phyloP scores from a whole-genome alignment of 2,113 vertebrate genomes.

The Thomomys bottae region DNA sequence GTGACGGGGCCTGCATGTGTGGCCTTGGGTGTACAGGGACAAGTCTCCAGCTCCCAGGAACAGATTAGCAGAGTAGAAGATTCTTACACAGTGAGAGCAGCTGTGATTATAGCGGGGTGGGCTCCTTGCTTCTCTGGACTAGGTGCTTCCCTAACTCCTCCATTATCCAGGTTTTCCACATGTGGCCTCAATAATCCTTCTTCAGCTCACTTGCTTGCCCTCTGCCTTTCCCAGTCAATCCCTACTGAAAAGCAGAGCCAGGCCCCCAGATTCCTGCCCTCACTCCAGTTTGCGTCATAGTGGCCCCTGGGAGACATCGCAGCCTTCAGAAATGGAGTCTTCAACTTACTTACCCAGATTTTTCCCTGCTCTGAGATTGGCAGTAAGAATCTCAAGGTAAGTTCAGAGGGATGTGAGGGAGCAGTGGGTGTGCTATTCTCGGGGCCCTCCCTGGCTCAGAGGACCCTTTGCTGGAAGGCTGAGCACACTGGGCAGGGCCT shows the following conservation, averaged over 20 bases:
- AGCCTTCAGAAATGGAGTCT: neutral
- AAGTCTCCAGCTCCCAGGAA: neutral
- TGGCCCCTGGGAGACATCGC: neutral
- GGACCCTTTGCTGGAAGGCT: neutral
- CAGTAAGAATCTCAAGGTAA: neutral
- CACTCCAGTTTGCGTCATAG: neutral
- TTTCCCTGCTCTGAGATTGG: neutral
- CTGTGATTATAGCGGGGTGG: neutral
- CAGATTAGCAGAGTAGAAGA: neutral
- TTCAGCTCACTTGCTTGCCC: neutral
- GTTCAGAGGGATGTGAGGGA: neutral
- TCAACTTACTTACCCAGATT: neutral
- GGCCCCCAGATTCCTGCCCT: rapidly evolving
- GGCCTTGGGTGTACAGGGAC: neutral
- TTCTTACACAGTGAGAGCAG: neutral
- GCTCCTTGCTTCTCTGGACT: neutral
- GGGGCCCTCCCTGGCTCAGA: neutral
- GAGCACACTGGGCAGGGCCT: neutral
- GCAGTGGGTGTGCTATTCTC: neutral
- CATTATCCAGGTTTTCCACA: neutral
- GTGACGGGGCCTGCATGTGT: too few species aligned
- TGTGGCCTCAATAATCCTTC: neutral
- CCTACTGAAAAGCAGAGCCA: neutral
- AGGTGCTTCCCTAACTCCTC: neutral
- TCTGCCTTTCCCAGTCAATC: neutral